Percentiles rank a stretch among this genome's conserved stretches.
phyloP scores from a whole-genome alignment of 2,888 invertebrate species.

The Linyphia triangularis region DNA sequence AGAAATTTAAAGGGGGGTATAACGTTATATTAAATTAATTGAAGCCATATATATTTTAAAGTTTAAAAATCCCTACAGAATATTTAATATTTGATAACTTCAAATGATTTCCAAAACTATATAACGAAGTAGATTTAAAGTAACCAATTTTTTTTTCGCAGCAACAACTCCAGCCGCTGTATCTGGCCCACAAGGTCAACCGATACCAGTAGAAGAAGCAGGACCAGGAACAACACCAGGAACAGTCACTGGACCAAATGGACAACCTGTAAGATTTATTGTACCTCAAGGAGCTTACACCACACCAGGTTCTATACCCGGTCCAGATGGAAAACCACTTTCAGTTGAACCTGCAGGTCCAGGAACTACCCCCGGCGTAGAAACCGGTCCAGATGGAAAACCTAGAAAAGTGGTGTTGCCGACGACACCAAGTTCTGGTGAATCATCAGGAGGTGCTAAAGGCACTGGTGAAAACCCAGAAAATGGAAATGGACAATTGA shows the following conservation, averaged over 20 bases:
- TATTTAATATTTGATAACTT: too few species aligned
- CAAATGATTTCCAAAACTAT: too few species aligned
- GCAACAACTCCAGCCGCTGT: constrained; percentile 6
- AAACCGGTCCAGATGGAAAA: not conserved
- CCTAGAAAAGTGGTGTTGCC: not conserved
- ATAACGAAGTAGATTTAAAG: too few species aligned
- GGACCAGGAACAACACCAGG: constrained; percentile 36
- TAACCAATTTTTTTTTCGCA: not conserved
- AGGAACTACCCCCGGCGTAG: constrained; percentile 1
- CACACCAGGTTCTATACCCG: constrained; percentile 27
- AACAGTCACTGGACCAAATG: not conserved
- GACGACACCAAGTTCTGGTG: constrained; percentile 11
- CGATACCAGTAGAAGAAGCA: constrained; percentile 20
- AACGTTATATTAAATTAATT: too few species aligned
- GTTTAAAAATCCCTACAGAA: too few species aligned
- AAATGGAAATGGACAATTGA: not conserved
- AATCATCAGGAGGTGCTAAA: not conserved
- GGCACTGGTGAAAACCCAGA: constrained; percentile 9
- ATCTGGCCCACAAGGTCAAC: constrained; percentile 8
- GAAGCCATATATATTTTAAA: too few species aligned
- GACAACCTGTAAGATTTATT: not conserved
- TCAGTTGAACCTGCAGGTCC: constrained; percentile 28
- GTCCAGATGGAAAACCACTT: constrained; percentile 28
- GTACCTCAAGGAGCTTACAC: constrained; percentile 15
- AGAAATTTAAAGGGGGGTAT: too few species aligned